Base-by-base conservation (phyloP, 2,888 invertebrate species). In the Patella pellucida region DNA sequence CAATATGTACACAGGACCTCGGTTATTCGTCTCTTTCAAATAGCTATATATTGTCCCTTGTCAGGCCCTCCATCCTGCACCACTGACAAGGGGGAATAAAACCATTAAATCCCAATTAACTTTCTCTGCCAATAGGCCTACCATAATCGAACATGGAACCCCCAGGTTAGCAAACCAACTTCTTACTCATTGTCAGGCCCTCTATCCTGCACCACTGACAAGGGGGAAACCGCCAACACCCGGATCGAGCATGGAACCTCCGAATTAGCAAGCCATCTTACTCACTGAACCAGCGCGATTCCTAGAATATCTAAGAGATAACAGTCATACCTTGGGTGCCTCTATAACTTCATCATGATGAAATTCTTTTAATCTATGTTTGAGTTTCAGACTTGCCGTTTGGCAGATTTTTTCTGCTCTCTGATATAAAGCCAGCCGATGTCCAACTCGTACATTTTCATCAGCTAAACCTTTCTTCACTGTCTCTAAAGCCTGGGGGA, bases 351-450 rank as follows among this genome's bases (percentile, higher is more conserved):
- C 68, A 19, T 82, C 82, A 72, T 83, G 85, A 41, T 81, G 68
- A 72, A 89, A 86, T 62, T 89, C 83, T 31, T 83, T 74, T 78
- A 89, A 76, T 69, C 84, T 83, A 51, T 85, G 80, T 76, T 84
- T 82, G 71, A 85, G 84, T 68, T 85, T 84, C 1, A 86, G 84
- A 69, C 83, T 86, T 11, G 85, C 80, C 27, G 86, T 84, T 14
- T 82, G 81, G 78, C 89, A 87, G 15, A 92, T 86, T 75, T 90
- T 90, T 74, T 87, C 85, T 19, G 90, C 91, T 78, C 92, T 83
- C 75, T 87, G 84, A 75, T 89, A 88, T n/a, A 92, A 81, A 9
- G 91, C 87, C 62, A 91, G 87, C 71, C 91, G 88, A 79, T 91
- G 89, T 3, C 91, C 91, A 12, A 87, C 86, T 76, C 88, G 84